Conservation (phyloP, 2,888 invertebrate genomes). For the Mimachlamys varia region DNA sequence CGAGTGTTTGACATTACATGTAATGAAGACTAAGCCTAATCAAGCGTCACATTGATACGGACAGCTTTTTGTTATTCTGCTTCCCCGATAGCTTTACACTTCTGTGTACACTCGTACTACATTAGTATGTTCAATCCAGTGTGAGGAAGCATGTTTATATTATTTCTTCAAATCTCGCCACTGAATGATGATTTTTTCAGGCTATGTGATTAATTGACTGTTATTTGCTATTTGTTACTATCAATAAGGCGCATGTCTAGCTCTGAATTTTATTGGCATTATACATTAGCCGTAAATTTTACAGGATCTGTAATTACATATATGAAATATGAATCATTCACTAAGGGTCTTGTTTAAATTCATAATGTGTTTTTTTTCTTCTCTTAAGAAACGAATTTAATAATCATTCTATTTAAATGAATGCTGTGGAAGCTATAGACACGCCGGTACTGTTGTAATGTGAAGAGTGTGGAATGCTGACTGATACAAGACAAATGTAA, state of each 20-base stretch:
- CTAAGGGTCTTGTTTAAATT: too few species aligned
- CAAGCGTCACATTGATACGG: not conserved
- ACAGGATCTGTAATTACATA: too few species aligned
- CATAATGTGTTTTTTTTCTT: too few species aligned
- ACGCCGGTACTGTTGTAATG: too few species aligned
- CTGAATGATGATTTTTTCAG: not conserved
- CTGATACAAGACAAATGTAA: not conserved
- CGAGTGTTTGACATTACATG: slow-evolving; percentile 6
- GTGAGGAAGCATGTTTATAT: not conserved
- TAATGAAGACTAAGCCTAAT: not conserved
- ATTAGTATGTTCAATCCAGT: not conserved
- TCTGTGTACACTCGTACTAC: not conserved
- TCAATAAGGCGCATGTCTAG: not conserved
- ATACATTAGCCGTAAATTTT: too few species aligned
- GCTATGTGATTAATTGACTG: not conserved
- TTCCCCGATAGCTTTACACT: not conserved
- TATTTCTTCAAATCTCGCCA: not conserved
- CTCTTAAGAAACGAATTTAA: not conserved
- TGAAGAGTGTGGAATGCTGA: not conserved
- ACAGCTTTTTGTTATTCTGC: not conserved
- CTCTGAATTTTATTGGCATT: too few species aligned
- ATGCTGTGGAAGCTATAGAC: too few species aligned
- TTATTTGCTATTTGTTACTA: not conserved
- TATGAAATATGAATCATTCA: too few species aligned
- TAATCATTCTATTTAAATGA: not conserved